Evolutionary conservation across 1,140 invertebrate species (phyloP).

Genomic region (Uloborus diversus): DNA sequence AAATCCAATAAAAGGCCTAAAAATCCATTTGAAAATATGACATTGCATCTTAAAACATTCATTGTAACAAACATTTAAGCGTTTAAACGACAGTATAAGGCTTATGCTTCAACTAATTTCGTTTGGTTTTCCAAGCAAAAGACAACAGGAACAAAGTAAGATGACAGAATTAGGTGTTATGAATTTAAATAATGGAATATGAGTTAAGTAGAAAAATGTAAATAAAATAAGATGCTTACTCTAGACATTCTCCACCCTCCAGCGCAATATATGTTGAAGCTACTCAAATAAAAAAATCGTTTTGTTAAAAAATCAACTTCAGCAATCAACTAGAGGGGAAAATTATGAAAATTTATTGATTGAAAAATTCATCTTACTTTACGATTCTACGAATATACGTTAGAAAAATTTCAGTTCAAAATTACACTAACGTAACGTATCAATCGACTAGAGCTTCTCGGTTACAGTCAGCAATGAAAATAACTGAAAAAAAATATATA

Average conservation of each 20-base stretch:
- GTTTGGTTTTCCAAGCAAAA: too few relatives aligned
- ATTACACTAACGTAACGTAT: conserved; percentile 20
- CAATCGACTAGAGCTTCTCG: conserved; percentile 7
- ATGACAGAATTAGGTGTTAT: too few relatives aligned
- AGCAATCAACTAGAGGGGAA: not conserved
- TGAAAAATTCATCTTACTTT: not conserved
- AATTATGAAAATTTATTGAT: not conserved
- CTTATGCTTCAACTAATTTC: too few relatives aligned
- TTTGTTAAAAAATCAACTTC: not conserved
- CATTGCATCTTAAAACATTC: too few relatives aligned
- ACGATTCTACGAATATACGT: conserved; percentile 13
- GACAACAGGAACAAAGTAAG: too few relatives aligned
- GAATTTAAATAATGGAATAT: too few relatives aligned
- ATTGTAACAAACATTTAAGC: too few relatives aligned
- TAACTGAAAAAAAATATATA: too few relatives aligned
- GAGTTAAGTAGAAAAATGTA: too few relatives aligned
- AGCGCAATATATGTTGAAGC: not conserved
- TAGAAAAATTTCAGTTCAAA: conserved; percentile 13
- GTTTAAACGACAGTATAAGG: too few relatives aligned
- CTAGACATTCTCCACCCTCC: conserved; percentile 44
- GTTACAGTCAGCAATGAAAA: conserved; percentile 11
- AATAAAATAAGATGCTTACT: conserved; percentile 35
- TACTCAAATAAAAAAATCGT: not conserved
- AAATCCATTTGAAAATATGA: too few relatives aligned
- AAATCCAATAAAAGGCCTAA: too few relatives aligned